Evolutionary conservation across 2,797 vertebrate genomes (phyloP), one percentile per base, ranked within the genome.

Genomic region (Mormyrops boulengeri): DNA sequence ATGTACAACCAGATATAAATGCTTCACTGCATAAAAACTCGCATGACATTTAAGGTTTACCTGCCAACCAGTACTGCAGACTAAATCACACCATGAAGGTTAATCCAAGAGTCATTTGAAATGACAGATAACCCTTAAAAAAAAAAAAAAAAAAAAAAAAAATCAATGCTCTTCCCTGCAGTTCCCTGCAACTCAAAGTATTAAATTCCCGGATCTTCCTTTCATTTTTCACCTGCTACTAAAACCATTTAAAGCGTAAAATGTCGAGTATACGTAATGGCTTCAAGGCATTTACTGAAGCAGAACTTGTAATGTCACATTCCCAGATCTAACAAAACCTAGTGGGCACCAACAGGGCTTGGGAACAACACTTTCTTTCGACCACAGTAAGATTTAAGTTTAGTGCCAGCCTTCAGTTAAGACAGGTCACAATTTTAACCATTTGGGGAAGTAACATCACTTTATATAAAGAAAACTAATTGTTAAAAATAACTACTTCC

Each of bases 161-260:
- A 41, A 38, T 0, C 11, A 38, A 41, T 14, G 69, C 6, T 80
- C 73, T 77, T 77, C 38, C 38, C 69, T 69, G 12, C 66, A 30
- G 66, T 41, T 77, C 14, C 34, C 69, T 77, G 14, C 34, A 38
- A 47, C 19, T 44, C 38, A 47, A 82, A 82, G 41, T 82, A 44
- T 82, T 47, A 82, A 82, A 82, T 82, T 47, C 77, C 41, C 19
- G 19, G 22, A 22, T 9, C 41, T 82, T 47, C 77, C 19, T 82
- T 82, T 82, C 38, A 82, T 82, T 82, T 82, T 77, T 82, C 17
- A 82, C 38, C 77, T 47, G 77, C 77, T 22, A 82, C 41, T 82
- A 82, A 82, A 82, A 82, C 77, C 77, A 80, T 80, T 80, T 38
- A 82, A 47, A 82, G 8, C 19, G 9, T 17, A 82, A 47, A 82